Percentiles rank a stretch among this genome's conserved stretches.
Conservation (phyloP, 2,113 vertebrate species). For the Anhinga anhinga region DNA sequence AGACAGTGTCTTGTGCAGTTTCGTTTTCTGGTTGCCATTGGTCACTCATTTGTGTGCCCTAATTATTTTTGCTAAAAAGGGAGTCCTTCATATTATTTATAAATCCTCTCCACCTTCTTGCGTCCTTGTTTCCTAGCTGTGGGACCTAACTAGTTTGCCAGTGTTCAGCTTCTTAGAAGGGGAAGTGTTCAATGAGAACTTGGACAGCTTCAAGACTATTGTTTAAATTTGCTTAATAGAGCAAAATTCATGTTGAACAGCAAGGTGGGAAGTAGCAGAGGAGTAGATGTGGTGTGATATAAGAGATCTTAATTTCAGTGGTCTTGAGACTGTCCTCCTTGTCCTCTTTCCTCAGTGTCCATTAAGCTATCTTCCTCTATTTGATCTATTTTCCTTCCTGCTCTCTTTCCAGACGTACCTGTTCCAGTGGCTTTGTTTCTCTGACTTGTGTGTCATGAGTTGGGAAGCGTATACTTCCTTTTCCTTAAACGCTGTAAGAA, state of each 20-base stretch:
- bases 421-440: neutral
- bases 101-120: neutral
- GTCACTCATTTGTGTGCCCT: neutral
- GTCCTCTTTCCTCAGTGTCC: neutral
- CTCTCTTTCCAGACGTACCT: neutral
- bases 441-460: neutral
- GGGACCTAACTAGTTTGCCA: neutral
- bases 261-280: neutral
- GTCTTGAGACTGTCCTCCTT: neutral
- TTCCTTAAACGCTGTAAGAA: neutral
- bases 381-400: neutral
- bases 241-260: neutral
- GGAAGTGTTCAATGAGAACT: neutral
- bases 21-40: neutral
- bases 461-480: neutral
- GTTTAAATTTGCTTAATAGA: neutral
- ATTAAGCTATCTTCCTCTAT: neutral
- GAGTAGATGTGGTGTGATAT: neutral
- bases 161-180: neutral
- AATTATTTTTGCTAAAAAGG: conserved; percentile 19
- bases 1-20: neutral
- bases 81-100: neutral
- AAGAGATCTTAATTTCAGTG: neutral
- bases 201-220: neutral
- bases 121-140: neutral